phyloP scores from a whole-genome alignment of 2,113 vertebrate species.

The Crocuta crocuta region DNA sequence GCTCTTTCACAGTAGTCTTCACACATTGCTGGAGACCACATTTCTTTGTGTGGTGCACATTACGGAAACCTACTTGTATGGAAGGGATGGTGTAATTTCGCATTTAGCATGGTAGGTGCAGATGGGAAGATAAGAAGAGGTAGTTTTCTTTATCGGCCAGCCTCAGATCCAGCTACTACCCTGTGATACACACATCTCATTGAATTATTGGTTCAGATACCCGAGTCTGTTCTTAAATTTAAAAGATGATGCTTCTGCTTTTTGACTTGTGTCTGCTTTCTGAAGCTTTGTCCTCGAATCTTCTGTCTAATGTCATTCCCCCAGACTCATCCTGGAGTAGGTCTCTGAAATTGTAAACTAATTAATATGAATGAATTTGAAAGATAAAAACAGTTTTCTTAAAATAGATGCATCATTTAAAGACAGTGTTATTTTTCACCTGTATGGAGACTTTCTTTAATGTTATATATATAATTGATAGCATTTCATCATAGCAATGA shows the following conservation, averaged over 20 bases:
- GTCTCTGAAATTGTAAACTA: neutral
- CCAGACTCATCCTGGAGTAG: neutral
- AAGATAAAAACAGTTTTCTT: slow-evolving; percentile 12
- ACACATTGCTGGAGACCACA: neutral
- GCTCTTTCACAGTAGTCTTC: slow-evolving; percentile 32
- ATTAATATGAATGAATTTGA: slow-evolving; percentile 16
- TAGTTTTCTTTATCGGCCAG: neutral
- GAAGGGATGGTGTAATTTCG: neutral
- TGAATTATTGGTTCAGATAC: neutral
- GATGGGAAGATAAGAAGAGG: neutral
- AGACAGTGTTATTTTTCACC: neutral
- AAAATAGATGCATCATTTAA: neutral
- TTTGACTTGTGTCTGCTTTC: neutral
- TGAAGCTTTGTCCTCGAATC: neutral
- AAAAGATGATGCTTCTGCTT: neutral
- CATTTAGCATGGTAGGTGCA: neutral
- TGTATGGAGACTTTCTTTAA: neutral
- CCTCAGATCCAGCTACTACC: neutral
- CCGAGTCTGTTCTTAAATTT: rapidly evolving
- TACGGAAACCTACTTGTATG: neutral
- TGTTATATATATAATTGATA: neutral
- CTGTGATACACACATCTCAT: neutral
- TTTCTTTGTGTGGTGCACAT: neutral
- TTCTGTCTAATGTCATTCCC: neutral
- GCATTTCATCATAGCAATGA: neutral